phyloP scores from a whole-genome alignment of 2,888 invertebrate species.

The Labia minor region DNA sequence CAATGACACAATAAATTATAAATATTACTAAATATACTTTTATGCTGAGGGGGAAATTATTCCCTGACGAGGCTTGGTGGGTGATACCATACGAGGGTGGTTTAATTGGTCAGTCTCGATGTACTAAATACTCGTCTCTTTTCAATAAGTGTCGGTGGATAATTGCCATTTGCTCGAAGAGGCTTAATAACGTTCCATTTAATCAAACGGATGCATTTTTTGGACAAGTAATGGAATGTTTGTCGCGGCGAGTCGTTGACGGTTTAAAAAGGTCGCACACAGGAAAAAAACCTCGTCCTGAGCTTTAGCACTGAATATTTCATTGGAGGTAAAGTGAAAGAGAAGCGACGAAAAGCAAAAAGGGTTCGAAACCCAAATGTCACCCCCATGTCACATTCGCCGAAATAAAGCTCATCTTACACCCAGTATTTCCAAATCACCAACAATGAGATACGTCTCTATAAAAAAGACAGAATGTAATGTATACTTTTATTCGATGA shows the following conservation, averaged over 20 bases:
- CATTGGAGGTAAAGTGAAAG: neutral
- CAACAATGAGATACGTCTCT: neutral
- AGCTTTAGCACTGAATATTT: neutral
- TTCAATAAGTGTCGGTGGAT: neutral
- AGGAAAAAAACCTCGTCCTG: neutral
- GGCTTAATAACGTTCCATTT: slow-evolving; percentile 8
- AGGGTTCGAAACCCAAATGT: neutral
- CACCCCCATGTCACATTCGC: slow-evolving; percentile 13
- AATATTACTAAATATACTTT: too few species aligned
- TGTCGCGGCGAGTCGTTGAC: neutral
- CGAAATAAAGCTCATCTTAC: slow-evolving; percentile 13
- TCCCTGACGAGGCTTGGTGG: too few species aligned
- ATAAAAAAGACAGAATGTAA: slow-evolving; percentile 13
- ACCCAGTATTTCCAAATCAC: slow-evolving; percentile 4
- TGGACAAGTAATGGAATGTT: slow-evolving; percentile 13
- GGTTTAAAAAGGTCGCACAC: neutral
- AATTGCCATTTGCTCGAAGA: neutral
- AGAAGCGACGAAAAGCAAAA: neutral
- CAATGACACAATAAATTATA: too few species aligned
- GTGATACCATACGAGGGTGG: too few species aligned
- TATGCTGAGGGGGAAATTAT: too few species aligned
- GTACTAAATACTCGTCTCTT: neutral
- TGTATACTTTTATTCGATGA: neutral
- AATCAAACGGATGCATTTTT: slow-evolving; percentile 6
- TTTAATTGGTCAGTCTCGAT: too few species aligned